Base-by-base conservation (phyloP, 2,113 vertebrate genomes). In the Blennius ocellaris region DNA sequence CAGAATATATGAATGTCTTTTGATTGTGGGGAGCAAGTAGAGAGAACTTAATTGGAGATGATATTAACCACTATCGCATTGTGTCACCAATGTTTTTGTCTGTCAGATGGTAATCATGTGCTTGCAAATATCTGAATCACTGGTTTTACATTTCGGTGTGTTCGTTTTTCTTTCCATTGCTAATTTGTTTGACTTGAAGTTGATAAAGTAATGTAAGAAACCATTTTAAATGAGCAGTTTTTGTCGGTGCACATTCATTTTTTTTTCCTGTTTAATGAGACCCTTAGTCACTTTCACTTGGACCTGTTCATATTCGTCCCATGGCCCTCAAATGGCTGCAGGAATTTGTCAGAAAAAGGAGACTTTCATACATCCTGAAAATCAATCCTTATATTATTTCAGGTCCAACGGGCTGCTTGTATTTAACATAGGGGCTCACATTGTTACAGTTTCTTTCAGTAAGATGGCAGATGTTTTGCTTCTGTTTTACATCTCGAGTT, bases 401-500 rank as follows among this genome's bases (percentile, higher is more conserved):
- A 70, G 9, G 56, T 66, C 43, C 55, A 57, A 36, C 30, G 45
- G 14, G 6, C 59, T 64, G 48, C 66, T 41, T 69, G 52, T 6
- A 40, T 59, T 69, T 49, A 62, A 40, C 52, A 54, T 37, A 48
- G 48, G 67, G 63, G 21, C 49, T 49, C 14, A 59, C 58, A 7
- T 71, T 45, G 41, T 15, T 60, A 38, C 53, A 51, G 43, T 52
- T 36, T 6, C 41, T 53, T 37, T 7, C 9, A 45, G n/a, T 51
- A 11, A 55, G 39, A 44, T 47, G 58, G 51, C 45, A 70, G 55
- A 69, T 54, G 59, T 59, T 72, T 56, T 0, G 1, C 48, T 40
- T 49, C 16, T 60, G 7, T 66, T 75, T 80, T 49, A 37, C 72
- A 56, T 75, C 53, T 66, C 75, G 39, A 39, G 78, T 81, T 61